Base-by-base conservation (phyloP, 92 coral and sea anemone genomes). In the Montipora capitata region DNA sequence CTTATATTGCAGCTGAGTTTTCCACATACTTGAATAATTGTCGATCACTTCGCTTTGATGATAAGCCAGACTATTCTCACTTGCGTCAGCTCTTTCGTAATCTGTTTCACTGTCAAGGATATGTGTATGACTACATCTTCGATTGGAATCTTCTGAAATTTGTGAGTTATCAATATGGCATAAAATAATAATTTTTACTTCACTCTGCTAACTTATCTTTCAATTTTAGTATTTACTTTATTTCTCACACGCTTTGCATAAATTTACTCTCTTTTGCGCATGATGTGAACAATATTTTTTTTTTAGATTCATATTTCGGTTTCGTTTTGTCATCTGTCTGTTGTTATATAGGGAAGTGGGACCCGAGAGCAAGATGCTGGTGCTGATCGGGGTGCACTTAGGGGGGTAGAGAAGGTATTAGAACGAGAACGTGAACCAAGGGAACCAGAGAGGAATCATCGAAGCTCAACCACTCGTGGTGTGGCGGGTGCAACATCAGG, bases 121-220 rank as follows among this genome's bases (percentile, higher is more conserved):
- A 95, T 74, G 95, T 96, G 12, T 97, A 97, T 69, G 99, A 97
- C 91, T 97, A 97, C 76, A 97, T 97, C 65, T 97, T 97, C 84
- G 99, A 97, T 83, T 97, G 99, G 99, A 97, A 97, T 79, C 96
- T 97, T 56, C 94, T 97, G 18, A 94, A 96, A 74, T 96, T 97
- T 96, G 99, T 97, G 90, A 97, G 99, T 97, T 69, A 38, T 6
- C 39, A 5, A 45, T 45, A 45, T 4, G 5, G 51, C 51, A 27
- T 45, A 45, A 4, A 45, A 5, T 0, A 45, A 45, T 45, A 45
- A 45, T 45, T 45, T 45, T 45, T 8, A 45, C 51, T 45, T 5
- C 9, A 4, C 51, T 45, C 51, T 8, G 9, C 51, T 45, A 4
- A 4, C 51, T 45, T 45, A 8, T 45, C 2, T 45, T 4, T 4